phyloP scores from a whole-genome alignment of 2,888 invertebrate species.

The Ischnura elegans region DNA sequence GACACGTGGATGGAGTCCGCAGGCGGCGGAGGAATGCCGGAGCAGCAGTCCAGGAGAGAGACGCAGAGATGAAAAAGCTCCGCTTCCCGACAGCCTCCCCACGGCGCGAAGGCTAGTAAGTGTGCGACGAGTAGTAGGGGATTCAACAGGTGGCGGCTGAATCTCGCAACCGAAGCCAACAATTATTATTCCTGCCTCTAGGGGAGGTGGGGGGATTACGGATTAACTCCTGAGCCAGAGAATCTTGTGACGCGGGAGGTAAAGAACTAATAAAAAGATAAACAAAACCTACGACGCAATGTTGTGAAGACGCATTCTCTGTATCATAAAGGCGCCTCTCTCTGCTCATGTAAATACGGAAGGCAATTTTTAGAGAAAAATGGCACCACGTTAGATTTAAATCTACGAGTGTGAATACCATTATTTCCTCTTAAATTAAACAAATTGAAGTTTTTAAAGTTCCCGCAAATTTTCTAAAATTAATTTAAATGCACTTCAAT shows the following conservation, averaged over 20 bases:
- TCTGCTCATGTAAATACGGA: too few relatives aligned
- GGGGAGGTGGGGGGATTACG: conserved; percentile 50
- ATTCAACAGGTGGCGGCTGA: conserved; percentile 61
- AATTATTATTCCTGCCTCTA: conserved; percentile 19
- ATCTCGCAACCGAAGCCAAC: conserved; percentile 26
- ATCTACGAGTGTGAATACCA: too few relatives aligned
- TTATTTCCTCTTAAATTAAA: too few relatives aligned
- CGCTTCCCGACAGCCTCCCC: neutral
- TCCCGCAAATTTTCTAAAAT: too few relatives aligned
- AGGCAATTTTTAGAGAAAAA: too few relatives aligned
- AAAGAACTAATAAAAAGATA: too few relatives aligned
- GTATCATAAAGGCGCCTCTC: too few relatives aligned
- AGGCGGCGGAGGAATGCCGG: neutral
- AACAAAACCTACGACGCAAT: too few relatives aligned
- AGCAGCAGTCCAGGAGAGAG: neutral
- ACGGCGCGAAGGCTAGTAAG: neutral
- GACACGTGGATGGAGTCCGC: neutral
- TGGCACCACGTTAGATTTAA: too few relatives aligned
- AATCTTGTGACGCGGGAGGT: neutral
- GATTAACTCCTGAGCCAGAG: conserved; percentile 13
- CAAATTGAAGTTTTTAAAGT: too few relatives aligned
- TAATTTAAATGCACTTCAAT: too few relatives aligned
- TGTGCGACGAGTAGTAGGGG: neutral
- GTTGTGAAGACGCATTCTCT: too few relatives aligned
- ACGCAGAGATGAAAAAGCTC: neutral